A percentile compares a stretch with the other conserved stretches of the same genome.
Evolutionary conservation across 1,140 invertebrate genomes (phyloP).

Genomic region (Chironomus striatipennis): DNA sequence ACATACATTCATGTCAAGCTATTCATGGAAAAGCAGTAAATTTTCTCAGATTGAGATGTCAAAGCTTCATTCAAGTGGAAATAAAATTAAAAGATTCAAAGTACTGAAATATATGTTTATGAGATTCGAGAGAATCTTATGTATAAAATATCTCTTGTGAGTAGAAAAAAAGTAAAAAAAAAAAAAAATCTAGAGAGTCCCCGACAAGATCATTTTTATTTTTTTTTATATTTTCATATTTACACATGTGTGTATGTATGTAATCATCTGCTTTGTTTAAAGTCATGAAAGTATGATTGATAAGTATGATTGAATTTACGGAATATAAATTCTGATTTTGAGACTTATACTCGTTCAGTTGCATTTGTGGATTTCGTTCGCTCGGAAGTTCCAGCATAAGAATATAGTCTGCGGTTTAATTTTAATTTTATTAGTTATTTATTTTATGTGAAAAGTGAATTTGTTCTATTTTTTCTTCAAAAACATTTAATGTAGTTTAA

Average conservation of each 20-base stretch:
- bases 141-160: too few species aligned
- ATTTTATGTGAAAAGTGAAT: too few species aligned
- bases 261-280: background rate
- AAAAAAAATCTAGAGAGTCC: background rate
- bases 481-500: background rate
- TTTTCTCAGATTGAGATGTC: background rate
- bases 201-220: background rate
- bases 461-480: background rate
- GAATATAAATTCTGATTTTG: slow-evolving; percentile 19
- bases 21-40: background rate
- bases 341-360: background rate
- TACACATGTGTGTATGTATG: background rate
- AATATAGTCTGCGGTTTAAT: background rate
- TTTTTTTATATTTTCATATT: background rate
- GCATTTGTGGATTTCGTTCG: slow-evolving; percentile 4
- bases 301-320: background rate
- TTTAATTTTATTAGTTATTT: too few species aligned
- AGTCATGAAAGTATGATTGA: background rate
- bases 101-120: too few species aligned
- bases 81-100: too few species aligned
- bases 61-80: too few species aligned
- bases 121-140: too few species aligned
- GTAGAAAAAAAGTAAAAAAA: too few species aligned
- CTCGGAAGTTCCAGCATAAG: background rate
- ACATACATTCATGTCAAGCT: too few species aligned